phyloP scores from a whole-genome alignment of 2,113 vertebrate genomes.

The Anhinga rufa region DNA sequence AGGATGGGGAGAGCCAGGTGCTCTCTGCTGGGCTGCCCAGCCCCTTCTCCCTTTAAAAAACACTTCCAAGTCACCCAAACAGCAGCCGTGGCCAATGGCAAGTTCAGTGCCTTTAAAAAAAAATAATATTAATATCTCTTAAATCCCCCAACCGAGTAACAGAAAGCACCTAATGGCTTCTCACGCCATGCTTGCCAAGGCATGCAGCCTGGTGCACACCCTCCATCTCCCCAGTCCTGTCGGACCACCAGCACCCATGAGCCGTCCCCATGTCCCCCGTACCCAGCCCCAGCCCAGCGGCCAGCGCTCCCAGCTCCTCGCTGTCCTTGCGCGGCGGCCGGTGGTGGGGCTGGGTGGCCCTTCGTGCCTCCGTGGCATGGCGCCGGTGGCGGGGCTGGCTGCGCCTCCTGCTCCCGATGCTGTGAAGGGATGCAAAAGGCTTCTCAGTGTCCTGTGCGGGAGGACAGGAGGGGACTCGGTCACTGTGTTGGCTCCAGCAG shows the following conservation, averaged over 20 bases:
- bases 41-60: neutral
- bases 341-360: neutral
- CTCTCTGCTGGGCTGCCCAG: neutral
- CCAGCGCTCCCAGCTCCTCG: neutral
- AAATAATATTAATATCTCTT: neutral
- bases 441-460: neutral
- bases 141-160: accelerated
- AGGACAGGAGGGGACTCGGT: neutral
- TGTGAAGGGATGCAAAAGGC: neutral
- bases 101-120: neutral
- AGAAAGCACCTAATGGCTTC: neutral
- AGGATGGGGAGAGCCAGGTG: neutral
- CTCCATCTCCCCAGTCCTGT: neutral
- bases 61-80: neutral
- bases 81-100: neutral
- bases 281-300: neutral
- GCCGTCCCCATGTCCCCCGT: accelerated
- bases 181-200: accelerated
- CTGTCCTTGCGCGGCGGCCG: accelerated
- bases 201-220: neutral
- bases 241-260: neutral
- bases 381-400: accelerated
- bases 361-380: neutral
- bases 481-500: neutral
- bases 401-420: neutral